These are phyloP conservation scores for Procambarus virginalis DNA, from an alignment of 1,140 invertebrate species.

Conservation along the genomic window DNA sequence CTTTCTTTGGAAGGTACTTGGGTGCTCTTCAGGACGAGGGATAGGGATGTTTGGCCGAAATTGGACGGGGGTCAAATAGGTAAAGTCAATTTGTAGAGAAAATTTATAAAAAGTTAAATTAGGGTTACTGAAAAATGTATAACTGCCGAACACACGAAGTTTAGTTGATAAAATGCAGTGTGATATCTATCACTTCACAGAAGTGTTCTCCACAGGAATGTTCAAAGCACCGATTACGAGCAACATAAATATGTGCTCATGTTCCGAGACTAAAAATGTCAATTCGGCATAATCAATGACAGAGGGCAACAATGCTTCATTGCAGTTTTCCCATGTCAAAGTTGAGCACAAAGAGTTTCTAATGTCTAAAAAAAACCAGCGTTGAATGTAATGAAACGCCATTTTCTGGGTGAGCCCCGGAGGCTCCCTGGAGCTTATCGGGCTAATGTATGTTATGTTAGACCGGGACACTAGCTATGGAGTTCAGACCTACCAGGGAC, in stretches of 20 bases:
- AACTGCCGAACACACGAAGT: no score
- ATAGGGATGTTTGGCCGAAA: constrained; percentile 19
- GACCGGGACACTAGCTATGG: no score
- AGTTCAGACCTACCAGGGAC: no score
- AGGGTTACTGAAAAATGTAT: background rate
- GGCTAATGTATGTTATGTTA: no score
- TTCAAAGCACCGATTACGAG: background rate
- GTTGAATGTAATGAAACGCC: no score
- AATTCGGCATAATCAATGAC: background rate
- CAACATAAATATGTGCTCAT: background rate
- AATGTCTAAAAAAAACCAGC: background rate
- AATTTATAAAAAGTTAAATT: background rate
- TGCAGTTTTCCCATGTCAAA: background rate
- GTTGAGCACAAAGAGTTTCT: background rate
- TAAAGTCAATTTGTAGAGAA: background rate
- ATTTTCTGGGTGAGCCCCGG: no score
- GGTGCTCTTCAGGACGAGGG: constrained; percentile 46
- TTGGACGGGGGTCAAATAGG: constrained; percentile 10
- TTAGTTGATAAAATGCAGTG: no score
- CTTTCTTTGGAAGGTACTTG: constrained; percentile 48
- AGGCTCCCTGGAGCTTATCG: no score
- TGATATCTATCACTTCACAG: background rate
- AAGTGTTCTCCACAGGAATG: background rate
- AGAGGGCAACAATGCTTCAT: background rate
- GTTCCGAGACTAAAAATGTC: background rate